Conservation (phyloP, 2,797 vertebrate species). For the Ispidina picta region DNA sequence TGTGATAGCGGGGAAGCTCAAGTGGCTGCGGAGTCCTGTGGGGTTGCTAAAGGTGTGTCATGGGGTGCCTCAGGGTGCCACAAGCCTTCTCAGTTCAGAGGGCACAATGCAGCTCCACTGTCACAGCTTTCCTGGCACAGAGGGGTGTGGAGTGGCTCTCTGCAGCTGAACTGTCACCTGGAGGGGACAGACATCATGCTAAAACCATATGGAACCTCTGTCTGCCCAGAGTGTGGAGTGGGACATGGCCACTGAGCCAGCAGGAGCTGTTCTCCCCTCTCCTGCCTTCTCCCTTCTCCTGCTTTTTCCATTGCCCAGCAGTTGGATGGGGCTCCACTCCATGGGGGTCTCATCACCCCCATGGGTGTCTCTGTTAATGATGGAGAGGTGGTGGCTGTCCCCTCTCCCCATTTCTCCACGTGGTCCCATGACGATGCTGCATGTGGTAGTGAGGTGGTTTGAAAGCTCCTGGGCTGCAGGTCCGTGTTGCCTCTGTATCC, state of each 20-base stretch:
- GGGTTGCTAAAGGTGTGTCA: background rate
- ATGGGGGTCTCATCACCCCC: rapidly evolving
- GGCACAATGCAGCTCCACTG: background rate
- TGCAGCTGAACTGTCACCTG: background rate
- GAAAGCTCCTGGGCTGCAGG: background rate
- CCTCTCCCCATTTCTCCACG: rapidly evolving
- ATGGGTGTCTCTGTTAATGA: background rate
- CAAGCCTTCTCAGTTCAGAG: background rate
- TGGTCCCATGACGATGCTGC: background rate
- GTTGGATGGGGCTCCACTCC: background rate
- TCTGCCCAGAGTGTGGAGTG: background rate
- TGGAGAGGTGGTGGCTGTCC: background rate
- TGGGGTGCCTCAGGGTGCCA: background rate
- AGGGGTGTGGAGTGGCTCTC: background rate
- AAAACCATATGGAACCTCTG: background rate
- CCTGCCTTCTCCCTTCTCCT: background rate
- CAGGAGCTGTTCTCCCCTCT: background rate
- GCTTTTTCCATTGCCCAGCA: background rate
- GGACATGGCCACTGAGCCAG: rapidly evolving
- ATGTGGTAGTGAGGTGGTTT: rapidly evolving
- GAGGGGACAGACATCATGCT: background rate
- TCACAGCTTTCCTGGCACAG: background rate
- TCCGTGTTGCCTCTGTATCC: background rate
- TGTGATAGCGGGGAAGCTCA: background rate
- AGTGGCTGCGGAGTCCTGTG: rapidly evolving